These are phyloP conservation scores for Apogon talboti DNA, from an alignment of 2,797 vertebrate species.

Conservation along the genomic window DNA sequence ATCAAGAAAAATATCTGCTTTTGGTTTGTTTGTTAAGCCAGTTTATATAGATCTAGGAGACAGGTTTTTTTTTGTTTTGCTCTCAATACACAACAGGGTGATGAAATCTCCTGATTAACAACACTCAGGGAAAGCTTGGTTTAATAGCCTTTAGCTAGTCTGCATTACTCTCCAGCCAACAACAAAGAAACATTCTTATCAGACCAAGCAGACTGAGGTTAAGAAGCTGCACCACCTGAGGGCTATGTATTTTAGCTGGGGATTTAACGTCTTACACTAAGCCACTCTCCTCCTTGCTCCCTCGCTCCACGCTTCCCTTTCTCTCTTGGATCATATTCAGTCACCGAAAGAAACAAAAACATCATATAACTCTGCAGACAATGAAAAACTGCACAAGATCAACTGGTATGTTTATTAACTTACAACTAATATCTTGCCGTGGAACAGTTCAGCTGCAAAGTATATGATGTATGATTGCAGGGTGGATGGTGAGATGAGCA, in stretches of 20 bases:
- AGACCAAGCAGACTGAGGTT: constrained; percentile 75
- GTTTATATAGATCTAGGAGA: constrained; percentile 17
- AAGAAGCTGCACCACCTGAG: constrained; percentile 77
- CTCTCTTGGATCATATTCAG: constrained; percentile 50
- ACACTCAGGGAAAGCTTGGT: constrained; percentile 56
- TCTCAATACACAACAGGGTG: constrained; percentile 52
- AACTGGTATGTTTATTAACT: constrained; percentile 57
- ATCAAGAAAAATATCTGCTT: constrained; percentile 37
- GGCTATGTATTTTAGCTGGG: constrained; percentile 74
- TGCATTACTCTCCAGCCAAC: constrained; percentile 66
- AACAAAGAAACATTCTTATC: constrained; percentile 80
- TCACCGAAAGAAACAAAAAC: constrained; percentile 51
- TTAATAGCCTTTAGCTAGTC: constrained; percentile 73
- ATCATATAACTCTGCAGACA: constrained; percentile 50
- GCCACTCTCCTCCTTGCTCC: constrained; percentile 63
- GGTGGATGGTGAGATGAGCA: constrained; percentile 50
- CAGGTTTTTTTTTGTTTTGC: constrained; percentile 43
- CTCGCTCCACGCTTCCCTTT: constrained; percentile 39
- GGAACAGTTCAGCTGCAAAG: constrained; percentile 45
- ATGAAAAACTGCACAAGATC: constrained; percentile 53
- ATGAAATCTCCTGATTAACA: constrained; percentile 75
- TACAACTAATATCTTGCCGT: constrained; percentile 61
- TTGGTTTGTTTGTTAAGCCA: constrained; percentile 41
- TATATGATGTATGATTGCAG: constrained; percentile 64
- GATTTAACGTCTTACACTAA: constrained; percentile 78